phyloP scores from a whole-genome alignment of 2,888 invertebrate genomes.

The Sarcophaga caerulescens region DNA sequence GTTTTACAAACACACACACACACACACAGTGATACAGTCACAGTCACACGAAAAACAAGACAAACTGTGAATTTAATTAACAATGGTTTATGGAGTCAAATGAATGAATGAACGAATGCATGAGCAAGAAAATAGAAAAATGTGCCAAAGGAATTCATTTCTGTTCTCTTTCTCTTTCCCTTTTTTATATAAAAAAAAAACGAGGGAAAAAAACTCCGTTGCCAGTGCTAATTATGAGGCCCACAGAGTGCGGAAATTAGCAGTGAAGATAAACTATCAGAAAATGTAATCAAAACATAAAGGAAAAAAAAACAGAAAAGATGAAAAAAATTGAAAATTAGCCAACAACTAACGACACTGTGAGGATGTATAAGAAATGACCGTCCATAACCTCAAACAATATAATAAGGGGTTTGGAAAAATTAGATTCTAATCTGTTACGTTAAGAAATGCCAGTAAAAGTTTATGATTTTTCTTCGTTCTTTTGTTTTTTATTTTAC shows the following conservation, averaged over 20 bases:
- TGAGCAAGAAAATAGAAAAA: not conserved
- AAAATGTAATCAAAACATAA: not conserved
- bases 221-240: conserved; percentile 39
- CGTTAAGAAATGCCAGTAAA: not conserved
- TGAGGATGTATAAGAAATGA: not conserved
- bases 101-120: conserved; percentile 20
- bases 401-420: not conserved
- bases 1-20: not conserved
- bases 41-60: conserved; percentile 13
- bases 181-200: not conserved
- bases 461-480: no score
- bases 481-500: no score
- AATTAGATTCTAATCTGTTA: not conserved
- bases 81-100: conserved; percentile 49
- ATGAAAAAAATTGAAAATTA: not conserved
- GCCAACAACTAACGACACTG: not conserved
- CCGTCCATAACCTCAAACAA: not conserved
- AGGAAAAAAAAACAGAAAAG: not conserved
- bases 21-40: not conserved
- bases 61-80: conserved; percentile 66
- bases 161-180: not conserved
- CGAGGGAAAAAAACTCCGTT: not conserved
- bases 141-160: not conserved
- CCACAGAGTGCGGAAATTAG: conserved; percentile 11
- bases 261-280: not conserved